Evolutionary conservation across 2,113 vertebrate species (phyloP).

Genomic region (Chrysemys picta): DNA sequence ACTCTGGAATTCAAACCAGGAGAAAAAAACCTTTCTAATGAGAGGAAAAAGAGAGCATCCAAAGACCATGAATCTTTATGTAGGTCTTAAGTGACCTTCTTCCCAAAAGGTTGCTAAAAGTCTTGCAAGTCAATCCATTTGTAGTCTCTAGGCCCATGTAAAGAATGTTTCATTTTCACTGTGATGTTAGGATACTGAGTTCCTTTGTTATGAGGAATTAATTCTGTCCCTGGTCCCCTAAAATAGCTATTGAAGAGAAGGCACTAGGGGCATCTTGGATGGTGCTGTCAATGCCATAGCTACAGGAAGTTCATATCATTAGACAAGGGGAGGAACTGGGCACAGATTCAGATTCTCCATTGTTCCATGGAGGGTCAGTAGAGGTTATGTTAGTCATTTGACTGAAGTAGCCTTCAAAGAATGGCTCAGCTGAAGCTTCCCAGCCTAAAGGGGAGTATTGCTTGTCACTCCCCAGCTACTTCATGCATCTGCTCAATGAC

Average conservation of each 20-base stretch:
- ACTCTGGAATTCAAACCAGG: neutral
- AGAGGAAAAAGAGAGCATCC: neutral
- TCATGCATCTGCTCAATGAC: neutral
- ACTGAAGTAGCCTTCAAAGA: neutral
- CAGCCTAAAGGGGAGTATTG: neutral
- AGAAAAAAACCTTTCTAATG: neutral
- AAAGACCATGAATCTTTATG: neutral
- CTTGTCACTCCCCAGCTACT: neutral
- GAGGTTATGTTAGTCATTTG: neutral
- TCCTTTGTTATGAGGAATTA: neutral
- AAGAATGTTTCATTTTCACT: neutral
- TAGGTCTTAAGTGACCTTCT: neutral
- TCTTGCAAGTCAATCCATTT: neutral
- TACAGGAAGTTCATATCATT: neutral
- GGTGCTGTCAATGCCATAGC: neutral
- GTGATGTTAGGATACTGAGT: neutral
- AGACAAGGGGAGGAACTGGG: neutral
- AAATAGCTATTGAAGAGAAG: neutral
- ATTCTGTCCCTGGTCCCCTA: neutral
- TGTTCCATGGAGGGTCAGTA: neutral
- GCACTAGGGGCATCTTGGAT: neutral
- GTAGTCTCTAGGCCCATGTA: neutral
- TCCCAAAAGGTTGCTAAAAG: neutral
- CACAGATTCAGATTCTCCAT: neutral
- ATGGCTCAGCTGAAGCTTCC: neutral